Percentiles rank a stretch among this genome's conserved stretches.
Conservation (phyloP, 2,113 vertebrate species). For the Sciurus niger region DNA sequence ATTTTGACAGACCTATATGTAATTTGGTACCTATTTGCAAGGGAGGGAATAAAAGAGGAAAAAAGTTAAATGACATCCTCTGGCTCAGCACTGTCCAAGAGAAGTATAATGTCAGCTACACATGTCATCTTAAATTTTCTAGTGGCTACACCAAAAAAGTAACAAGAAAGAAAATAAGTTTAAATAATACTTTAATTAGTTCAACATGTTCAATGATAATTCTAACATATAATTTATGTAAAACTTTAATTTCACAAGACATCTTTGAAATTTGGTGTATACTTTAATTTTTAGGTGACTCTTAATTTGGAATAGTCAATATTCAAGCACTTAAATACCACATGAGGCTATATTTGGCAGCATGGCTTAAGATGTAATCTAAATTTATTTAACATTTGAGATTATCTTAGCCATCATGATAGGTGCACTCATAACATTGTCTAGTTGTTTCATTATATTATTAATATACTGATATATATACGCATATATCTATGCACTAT, state of each 20-base stretch:
- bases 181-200: not conserved
- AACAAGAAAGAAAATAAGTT: conserved; percentile 20
- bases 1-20: conserved; percentile 75
- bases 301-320: not conserved
- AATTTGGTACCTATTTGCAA: conserved; percentile 73
- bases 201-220: not conserved
- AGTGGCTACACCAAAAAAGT: not conserved
- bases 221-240: not conserved
- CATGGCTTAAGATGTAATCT: not conserved
- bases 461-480: too few relatives aligned
- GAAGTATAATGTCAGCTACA: conserved; percentile 8
- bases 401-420: not conserved
- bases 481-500: too few relatives aligned
- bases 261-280: not conserved
- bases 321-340: not conserved
- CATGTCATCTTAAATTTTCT: conserved; percentile 43
- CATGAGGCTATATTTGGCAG: not conserved
- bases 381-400: not conserved
- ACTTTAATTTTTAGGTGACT: conserved; percentile 46
- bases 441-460: not conserved
- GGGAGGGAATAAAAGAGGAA: not conserved
- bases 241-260: conserved; percentile 36
- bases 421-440: not conserved
- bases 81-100: not conserved
- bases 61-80: conserved; percentile 52